These are phyloP conservation scores for Bostrychus sinensis DNA, from an alignment of 2,113 vertebrate species.

Conservation along the genomic window DNA sequence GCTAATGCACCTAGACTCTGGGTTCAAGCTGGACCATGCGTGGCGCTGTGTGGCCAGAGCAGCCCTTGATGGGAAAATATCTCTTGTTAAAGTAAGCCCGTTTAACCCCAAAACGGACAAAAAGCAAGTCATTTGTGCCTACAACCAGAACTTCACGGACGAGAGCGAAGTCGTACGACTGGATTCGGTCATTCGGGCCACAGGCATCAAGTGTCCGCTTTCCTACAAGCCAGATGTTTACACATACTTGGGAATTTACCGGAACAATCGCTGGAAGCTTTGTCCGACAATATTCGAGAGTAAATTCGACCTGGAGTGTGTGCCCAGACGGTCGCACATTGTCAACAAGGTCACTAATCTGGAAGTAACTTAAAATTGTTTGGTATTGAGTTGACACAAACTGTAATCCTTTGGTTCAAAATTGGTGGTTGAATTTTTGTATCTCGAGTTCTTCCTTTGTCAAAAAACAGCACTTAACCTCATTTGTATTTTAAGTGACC, in stretches of 20 bases:
- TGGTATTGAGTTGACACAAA: not conserved
- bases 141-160: conserved; percentile 87
- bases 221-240: conserved; percentile 91
- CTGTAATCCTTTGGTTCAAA: not conserved
- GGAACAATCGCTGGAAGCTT: conserved; percentile 89
- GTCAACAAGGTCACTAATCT: conserved; percentile 84
- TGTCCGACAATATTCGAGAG: conserved; percentile 93
- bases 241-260: conserved; percentile 89
- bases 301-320: conserved; percentile 87
- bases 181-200: conserved; percentile 82
- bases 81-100: conserved; percentile 84
- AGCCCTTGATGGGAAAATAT: conserved; percentile 81
- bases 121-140: conserved; percentile 87
- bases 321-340: conserved; percentile 85
- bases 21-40: conserved; percentile 90
- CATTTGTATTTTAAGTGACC: conserved; percentile 16
- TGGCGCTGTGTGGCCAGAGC: conserved; percentile 88
- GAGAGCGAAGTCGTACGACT: conserved; percentile 83
- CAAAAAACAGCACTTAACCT: conserved; percentile 13
- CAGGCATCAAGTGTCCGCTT: conserved; percentile 86
- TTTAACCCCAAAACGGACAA: conserved; percentile 69
- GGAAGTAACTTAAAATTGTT: conserved; percentile 78
- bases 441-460: conserved; percentile 32
- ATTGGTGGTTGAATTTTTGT: not conserved
- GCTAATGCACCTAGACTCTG: conserved; percentile 88